Conservation (phyloP, 1,140 invertebrate genomes). For the Heliconius hermathena region DNA sequence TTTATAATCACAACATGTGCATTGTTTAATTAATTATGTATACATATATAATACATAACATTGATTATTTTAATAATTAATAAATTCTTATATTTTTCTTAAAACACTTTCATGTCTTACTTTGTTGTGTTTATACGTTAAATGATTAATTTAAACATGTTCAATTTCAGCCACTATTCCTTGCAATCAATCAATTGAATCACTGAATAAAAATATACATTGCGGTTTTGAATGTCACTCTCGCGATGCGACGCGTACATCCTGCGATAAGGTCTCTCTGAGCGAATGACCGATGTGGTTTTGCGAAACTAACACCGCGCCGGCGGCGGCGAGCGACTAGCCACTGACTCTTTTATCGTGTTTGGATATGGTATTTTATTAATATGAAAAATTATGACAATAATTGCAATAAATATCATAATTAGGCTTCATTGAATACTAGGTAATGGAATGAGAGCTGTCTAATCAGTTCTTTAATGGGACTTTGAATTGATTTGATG, state of each 20-base stretch:
- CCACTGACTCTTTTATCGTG: not conserved
- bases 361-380: not conserved
- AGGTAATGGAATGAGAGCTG: too few species aligned
- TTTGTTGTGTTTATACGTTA: not conserved
- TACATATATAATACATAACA: too few species aligned
- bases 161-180: not conserved
- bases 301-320: slow-evolving; percentile 48
- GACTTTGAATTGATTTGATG: too few species aligned
- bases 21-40: too few species aligned
- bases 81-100: too few species aligned
- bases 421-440: too few species aligned
- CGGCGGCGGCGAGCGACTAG: not conserved
- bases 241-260: slow-evolving; percentile 42
- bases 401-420: too few species aligned
- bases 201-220: slow-evolving; percentile 32
- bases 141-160: not conserved
- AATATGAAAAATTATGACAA: not conserved
- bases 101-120: not conserved
- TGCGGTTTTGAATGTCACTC: slow-evolving; percentile 37
- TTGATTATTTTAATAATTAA: too few species aligned
- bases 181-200: slow-evolving; percentile 13
- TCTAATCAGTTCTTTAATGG: too few species aligned
- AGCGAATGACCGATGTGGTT: slow-evolving; percentile 50
- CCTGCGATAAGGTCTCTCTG: slow-evolving; percentile 47
- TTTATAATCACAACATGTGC: too few species aligned